Percentiles rank a stretch among this genome's conserved stretches.
These are phyloP conservation scores for Caenorhabditis plicata DNA, from an alignment of 2,888 invertebrate species.

Conservation along the genomic window DNA sequence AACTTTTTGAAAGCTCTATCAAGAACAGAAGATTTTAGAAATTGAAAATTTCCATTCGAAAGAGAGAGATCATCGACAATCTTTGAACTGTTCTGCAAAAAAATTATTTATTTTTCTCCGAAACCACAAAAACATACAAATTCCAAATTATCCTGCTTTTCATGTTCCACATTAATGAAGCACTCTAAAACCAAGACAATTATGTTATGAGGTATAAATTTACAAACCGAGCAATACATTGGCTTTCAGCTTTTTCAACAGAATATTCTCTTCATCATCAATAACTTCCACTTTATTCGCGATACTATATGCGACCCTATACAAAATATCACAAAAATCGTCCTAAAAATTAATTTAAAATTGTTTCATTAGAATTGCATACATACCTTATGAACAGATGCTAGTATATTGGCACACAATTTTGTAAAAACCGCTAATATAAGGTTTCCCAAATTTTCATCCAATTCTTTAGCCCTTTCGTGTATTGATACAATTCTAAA, in stretches of 20 bases:
- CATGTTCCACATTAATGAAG: too few species aligned
- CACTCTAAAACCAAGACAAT: too few species aligned
- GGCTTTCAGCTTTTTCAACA: too few species aligned
- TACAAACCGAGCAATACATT: too few species aligned
- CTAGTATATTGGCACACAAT: slow-evolving; percentile 16
- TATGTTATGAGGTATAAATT: too few species aligned
- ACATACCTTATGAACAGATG: slow-evolving; percentile 7
- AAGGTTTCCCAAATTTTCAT: slow-evolving; percentile 9
- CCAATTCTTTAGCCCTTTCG: slow-evolving; percentile 13
- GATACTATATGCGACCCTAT: slow-evolving; percentile 6
- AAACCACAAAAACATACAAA: slow-evolving; percentile 8
- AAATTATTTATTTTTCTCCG: not conserved
- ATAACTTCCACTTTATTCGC: not conserved
- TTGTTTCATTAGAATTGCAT: too few species aligned
- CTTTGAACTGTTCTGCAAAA: slow-evolving; percentile 17
- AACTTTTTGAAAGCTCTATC: slow-evolving; percentile 4
- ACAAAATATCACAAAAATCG: too few species aligned
- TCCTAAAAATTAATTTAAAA: too few species aligned
- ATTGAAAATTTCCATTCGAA: slow-evolving; percentile 14
- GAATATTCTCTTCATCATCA: slow-evolving; percentile 6
- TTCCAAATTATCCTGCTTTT: slow-evolving; percentile 9
- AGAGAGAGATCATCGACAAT: slow-evolving; percentile 22
- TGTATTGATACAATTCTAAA: slow-evolving; percentile 13
- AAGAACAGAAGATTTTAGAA: slow-evolving; percentile 17
- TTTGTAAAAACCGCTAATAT: slow-evolving; percentile 17